Base-by-base conservation (phyloP, 2,113 vertebrate genomes). In the Gulo gulo region DNA sequence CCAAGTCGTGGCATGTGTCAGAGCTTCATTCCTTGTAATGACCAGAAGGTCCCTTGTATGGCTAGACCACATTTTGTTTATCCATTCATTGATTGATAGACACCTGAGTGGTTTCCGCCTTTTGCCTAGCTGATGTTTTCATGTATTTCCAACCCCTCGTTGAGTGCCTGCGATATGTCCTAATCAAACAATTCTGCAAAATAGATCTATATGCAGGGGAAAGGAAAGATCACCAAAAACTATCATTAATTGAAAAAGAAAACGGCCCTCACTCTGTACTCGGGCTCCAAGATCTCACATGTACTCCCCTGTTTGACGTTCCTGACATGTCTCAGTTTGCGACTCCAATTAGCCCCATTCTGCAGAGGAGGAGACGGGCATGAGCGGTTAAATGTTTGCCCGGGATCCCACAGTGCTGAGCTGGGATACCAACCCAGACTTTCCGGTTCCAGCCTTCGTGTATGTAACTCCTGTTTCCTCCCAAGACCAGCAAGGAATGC, bases 381-480 rank as follows among this genome's bases (percentile, higher is more conserved):
- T 2, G 26, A 1, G 5, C 34, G 9, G 47, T 61, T 42, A 16
- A 34, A 63, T 39, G 21, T 36, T 71, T 6, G 5, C 10, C 11
- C 3, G 20, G 13, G 21, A 21, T 73, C 69, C 16, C 36, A 6
- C 14, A 29, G 36, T 29, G 42, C 59, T 1, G 6, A 71, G 20
- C 29, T 42, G 52, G 23, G 8, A 47, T 84, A 18, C 65, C 65
- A 96, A 86, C 45, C 20, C 20, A 52, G 39, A 52, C 23, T 2
- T 0, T 57, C 18, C 18, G 11, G 29, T 2, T 20, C 59, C 39
- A 10, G 21, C 8, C 14, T 87, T 65, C 0, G 0, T 11, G 5
- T 47, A 34, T 39, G 7, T 84, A 4, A 3, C 7, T n/a, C 26
- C 12, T 31, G 10, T 74, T 61, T 83, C 34, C 21, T 21, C 29